Base-by-base conservation (phyloP, 2,888 invertebrate genomes). In the Bembecia ichneumoniformis region DNA sequence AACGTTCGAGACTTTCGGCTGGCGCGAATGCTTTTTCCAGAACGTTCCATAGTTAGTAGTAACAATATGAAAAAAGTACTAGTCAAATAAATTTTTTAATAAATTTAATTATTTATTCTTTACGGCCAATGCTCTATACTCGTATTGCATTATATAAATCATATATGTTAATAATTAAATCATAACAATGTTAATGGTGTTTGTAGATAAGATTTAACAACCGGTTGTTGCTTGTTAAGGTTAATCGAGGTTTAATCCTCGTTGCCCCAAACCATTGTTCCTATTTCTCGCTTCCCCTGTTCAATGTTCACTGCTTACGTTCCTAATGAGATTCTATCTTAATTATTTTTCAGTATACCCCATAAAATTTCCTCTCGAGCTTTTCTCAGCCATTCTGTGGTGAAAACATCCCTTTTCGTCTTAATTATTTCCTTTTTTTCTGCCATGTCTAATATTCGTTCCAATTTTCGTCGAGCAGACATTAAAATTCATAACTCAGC, bases 401-500 rank as follows among this genome's bases (percentile, higher is more conserved):
- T 63, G 68, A 72, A 72, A 80, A 75, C 71, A 77, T 77, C 67
- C 73, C 71, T 76, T 70, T 66, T 63, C 61, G 62, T 70, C 69
- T 77, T 78, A 77, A 79, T 79, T 76, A 74, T 77, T 78, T 76
- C 67, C 71, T 74, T 74, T 73, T 79, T 78, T 74, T 70, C 69
- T 62, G 67, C 72, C 72, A 28, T 9, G 9, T 74, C 77, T 78
- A 81, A 82, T 83, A 82, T 82, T 76, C 77, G 73, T 80, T 74
- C 64, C 55, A 74, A 77, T 81, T 79, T 79, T 76, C 73, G 72
- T 65, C 59, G 71, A 72, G 74, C 61, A 70, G 71, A 73, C 72
- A 79, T 82, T 80, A 78, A 80, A 82, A 83, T 83, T 84, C 82
- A 84, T 81, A 79, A 76, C 77, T 74, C 62, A 60, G 75, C 77